These are phyloP conservation scores for Xestia xanthographa DNA, from an alignment of 2,888 invertebrate genomes.

Conservation along the genomic window DNA sequence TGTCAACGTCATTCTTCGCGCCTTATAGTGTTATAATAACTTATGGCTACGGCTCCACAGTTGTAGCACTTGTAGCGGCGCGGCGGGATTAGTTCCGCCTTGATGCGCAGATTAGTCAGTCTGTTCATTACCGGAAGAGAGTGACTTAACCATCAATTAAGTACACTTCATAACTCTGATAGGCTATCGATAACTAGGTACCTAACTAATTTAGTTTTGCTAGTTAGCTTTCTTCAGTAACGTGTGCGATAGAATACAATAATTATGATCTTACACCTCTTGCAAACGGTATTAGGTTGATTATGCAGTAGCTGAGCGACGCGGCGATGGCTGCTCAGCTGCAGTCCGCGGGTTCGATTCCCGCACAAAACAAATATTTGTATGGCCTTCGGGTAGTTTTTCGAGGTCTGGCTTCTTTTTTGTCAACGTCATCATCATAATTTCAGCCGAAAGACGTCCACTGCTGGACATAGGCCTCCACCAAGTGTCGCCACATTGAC, in stretches of 20 bases:
- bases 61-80: constrained; percentile 28
- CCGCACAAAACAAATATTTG: background rate
- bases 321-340: background rate
- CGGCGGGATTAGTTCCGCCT: constrained; percentile 73
- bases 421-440: background rate
- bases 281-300: background rate
- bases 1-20: constrained; percentile 25
- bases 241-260: background rate
- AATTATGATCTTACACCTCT: background rate
- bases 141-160: constrained; percentile 53
- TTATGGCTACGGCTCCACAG: background rate
- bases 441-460: too few species aligned
- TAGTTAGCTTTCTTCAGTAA: background rate
- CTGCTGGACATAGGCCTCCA: too few species aligned
- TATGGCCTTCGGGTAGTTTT: background rate
- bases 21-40: constrained; percentile 2
- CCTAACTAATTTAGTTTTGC: background rate
- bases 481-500: too few species aligned
- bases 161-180: constrained; percentile 18
- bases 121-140: constrained; percentile 74
- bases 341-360: background rate
- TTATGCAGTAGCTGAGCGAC: background rate
- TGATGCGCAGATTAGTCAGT: constrained; percentile 67
- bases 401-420: background rate
- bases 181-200: constrained; percentile 10